phyloP scores from a whole-genome alignment of 1,140 invertebrate species.

The Helicoverpa armigera region DNA sequence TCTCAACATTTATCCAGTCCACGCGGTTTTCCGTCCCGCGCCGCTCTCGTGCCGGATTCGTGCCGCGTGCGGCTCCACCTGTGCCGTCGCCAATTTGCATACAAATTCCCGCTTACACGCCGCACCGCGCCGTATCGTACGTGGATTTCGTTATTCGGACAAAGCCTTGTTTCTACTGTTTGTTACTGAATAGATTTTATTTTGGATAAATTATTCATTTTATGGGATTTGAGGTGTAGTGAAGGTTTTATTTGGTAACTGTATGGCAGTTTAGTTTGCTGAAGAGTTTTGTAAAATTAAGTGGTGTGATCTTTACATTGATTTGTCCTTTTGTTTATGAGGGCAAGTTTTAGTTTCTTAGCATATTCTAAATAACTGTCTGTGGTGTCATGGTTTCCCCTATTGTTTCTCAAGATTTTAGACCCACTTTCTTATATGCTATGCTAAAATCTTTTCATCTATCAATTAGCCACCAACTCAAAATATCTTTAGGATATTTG shows the following conservation, averaged over 20 bases:
- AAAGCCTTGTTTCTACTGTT: conserved; percentile 30
- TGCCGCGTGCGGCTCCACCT: conserved; percentile 8
- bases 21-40: neutral
- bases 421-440: no score
- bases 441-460: no score
- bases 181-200: conserved; percentile 29
- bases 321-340: no score
- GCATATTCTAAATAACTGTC: no score
- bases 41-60: conserved; percentile 4
- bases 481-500: no score
- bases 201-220: conserved; percentile 43
- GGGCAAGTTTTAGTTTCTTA: no score
- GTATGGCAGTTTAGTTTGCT: neutral
- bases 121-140: conserved; percentile 20
- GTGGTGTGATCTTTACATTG: no score
- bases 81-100: conserved; percentile 43
- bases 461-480: no score
- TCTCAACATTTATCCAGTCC: neutral
- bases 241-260: neutral
- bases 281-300: neutral
- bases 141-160: conserved; percentile 48
- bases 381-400: no score
- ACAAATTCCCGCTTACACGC: conserved; percentile 46
- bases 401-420: no score
- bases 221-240: neutral